A percentile compares a stretch with the other conserved stretches of the same genome.
phyloP scores from a whole-genome alignment of 1,140 invertebrate species.

The Cydia fagiglandana region DNA sequence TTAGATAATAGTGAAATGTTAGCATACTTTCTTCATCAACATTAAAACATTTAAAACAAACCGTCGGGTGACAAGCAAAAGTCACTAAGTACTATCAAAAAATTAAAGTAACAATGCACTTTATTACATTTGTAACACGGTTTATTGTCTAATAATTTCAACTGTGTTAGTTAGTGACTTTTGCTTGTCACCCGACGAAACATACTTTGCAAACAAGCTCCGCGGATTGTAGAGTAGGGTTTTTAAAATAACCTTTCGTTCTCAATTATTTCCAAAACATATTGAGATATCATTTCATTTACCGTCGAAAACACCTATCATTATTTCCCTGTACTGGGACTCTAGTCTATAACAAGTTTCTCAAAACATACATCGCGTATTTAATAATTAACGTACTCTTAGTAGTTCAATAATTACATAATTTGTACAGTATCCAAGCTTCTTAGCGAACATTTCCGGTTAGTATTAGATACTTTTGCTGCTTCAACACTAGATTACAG shows the following conservation, averaged over 20 bases:
- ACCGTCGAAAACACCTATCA: background rate
- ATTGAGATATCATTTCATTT: background rate
- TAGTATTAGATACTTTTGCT: background rate
- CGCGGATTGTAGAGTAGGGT: no score
- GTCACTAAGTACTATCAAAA: no score
- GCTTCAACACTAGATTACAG: background rate
- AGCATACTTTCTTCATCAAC: background rate
- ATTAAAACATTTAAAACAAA: no score
- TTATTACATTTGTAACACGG: no score
- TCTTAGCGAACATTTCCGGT: background rate
- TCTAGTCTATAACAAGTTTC: conserved; percentile 18
- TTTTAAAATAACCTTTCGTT: no score
- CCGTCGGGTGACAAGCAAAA: no score
- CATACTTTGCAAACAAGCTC: no score
- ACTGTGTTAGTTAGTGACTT: no score
- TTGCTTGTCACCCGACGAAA: no score
- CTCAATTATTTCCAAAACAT: no score
- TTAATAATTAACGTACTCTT: background rate
- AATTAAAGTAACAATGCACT: no score
- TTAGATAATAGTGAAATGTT: background rate
- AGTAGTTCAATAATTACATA: conserved; percentile 7
- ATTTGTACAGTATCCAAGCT: conserved; percentile 21
- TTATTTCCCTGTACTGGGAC: background rate
- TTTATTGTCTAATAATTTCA: no score
- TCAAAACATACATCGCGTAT: conserved; percentile 20